Conservation (phyloP, 1,140 invertebrate species). For the Drosophila dunni region DNA sequence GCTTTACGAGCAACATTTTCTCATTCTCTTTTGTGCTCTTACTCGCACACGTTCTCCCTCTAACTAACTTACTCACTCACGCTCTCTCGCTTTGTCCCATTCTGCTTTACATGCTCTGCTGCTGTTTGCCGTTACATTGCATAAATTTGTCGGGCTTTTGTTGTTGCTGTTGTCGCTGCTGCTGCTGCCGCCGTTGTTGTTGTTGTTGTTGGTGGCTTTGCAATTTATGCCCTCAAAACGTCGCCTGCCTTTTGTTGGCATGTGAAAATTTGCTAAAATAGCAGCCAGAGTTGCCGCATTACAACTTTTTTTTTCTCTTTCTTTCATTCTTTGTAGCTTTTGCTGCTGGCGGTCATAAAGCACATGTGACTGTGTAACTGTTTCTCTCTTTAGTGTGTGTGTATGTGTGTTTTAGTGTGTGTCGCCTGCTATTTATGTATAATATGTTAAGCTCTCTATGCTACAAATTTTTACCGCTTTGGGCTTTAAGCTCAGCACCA, state of each 20-base stretch:
- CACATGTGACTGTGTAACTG: slow-evolving; percentile 65
- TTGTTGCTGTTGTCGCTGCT: slow-evolving; percentile 38
- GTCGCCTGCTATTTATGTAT: slow-evolving; percentile 46
- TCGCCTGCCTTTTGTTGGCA: slow-evolving; percentile 64
- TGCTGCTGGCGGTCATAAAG: slow-evolving; percentile 63
- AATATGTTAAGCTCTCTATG: slow-evolving; percentile 48
- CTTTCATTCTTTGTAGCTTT: slow-evolving; percentile 5
- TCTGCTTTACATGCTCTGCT: slow-evolving; percentile 41
- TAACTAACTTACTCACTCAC: not conserved
- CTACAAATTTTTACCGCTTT: slow-evolving; percentile 42
- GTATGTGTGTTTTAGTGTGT: slow-evolving; percentile 24
- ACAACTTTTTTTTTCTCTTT: slow-evolving; percentile 57
- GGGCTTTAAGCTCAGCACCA: slow-evolving; percentile 51
- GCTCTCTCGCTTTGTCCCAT: slow-evolving; percentile 18
- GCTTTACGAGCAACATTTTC: slow-evolving; percentile 75
- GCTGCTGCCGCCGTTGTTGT: slow-evolving; percentile 22
- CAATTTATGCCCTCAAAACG: slow-evolving; percentile 77
- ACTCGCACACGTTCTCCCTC: not conserved
- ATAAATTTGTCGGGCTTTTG: slow-evolving; percentile 76
- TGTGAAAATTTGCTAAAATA: slow-evolving; percentile 81
- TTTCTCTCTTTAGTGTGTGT: slow-evolving; percentile 6
- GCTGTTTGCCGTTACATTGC: slow-evolving; percentile 45
- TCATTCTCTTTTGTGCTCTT: slow-evolving; percentile 44
- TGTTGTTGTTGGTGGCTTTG: slow-evolving; percentile 54
- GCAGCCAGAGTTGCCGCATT: slow-evolving; percentile 52